phyloP scores from a whole-genome alignment of 2,797 vertebrate genomes.

The Sternarchorhynchus goeldii region DNA sequence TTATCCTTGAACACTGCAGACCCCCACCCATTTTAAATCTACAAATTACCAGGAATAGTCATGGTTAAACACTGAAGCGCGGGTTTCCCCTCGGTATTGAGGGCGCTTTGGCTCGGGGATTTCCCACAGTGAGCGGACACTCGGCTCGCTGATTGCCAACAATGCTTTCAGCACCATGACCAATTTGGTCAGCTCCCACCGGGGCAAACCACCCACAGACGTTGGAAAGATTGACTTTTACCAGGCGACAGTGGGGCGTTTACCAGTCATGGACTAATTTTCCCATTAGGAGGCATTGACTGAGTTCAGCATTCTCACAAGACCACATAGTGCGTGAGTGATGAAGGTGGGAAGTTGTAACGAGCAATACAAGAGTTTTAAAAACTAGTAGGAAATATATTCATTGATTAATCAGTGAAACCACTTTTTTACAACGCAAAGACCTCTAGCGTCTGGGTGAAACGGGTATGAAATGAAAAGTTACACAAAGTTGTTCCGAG shows the following conservation, averaged over 20 bases:
- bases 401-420: conserved; percentile 7
- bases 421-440: background rate
- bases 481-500: background rate
- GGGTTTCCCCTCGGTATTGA: conserved; percentile 66
- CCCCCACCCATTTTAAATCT: conserved; percentile 78
- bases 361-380: conserved; percentile 15
- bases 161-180: conserved; percentile 88
- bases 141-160: conserved; percentile 76
- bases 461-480: background rate
- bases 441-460: background rate
- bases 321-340: conserved; percentile 81
- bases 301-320: conserved; percentile 82
- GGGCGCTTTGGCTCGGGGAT: conserved; percentile 78
- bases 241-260: conserved; percentile 81
- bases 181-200: conserved; percentile 86
- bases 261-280: conserved; percentile 92
- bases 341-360: conserved; percentile 32
- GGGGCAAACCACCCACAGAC: conserved; percentile 80
- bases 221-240: conserved; percentile 74
- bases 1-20: conserved; percentile 73
- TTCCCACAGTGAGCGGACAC: conserved; percentile 86
- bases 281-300: conserved; percentile 84
- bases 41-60: conserved; percentile 93
- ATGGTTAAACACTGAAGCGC: conserved; percentile 70
- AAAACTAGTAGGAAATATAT: conserved; percentile 11